Evolutionary conservation across 1,140 invertebrate species (phyloP), one percentile per base, ranked within the genome.

Genomic region (Drosophila teissieri): DNA sequence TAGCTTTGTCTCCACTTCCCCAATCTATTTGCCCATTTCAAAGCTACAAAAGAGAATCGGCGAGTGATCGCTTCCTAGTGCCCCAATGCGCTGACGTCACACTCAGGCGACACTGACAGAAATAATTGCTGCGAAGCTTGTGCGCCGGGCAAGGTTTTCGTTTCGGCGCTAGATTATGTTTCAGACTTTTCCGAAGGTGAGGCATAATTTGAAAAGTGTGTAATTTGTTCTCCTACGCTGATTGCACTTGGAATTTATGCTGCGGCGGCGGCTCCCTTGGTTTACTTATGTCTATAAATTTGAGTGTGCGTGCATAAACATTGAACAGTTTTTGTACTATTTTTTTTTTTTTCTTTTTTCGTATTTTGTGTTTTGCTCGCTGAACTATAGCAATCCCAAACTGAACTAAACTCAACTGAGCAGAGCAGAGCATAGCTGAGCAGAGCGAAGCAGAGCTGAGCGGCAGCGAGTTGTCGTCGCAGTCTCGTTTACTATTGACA

Each of bases 401-500:
- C 39, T 24, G 22, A 65, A 69, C 40, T 48, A 42, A 68, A 55
- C 34, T 40, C 42, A 57, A 17, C 54, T 12, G 34, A 57, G 31
- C 52, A 27, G 49, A 53, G 58, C 48, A 22, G 65, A 17, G 42
- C 42, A 6, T 11, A 44, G 46, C 44, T 31, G 58, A 49, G 64
- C 19, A n/a, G 65, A 67, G 45, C 55, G 10, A 14, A 17, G 42
- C 42, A 6, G 19, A 44, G 46, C 44, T 31, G 58, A 49, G 64
- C 19, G 40, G 61, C 51, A 69, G 54, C 17, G 64, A 61, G 57
- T 61, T 61, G 81, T 45, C 64, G 77, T 68, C 77, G 79, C 80
- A 89, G 84, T 89, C 80, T 85, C 84, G 84, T 89, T 89, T 89
- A 90, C 84, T 89, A 89, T 89, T 89, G 84, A 89, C 84, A 89